Conservation (phyloP, 2,888 invertebrate genomes). For the Rosalia funebris region DNA sequence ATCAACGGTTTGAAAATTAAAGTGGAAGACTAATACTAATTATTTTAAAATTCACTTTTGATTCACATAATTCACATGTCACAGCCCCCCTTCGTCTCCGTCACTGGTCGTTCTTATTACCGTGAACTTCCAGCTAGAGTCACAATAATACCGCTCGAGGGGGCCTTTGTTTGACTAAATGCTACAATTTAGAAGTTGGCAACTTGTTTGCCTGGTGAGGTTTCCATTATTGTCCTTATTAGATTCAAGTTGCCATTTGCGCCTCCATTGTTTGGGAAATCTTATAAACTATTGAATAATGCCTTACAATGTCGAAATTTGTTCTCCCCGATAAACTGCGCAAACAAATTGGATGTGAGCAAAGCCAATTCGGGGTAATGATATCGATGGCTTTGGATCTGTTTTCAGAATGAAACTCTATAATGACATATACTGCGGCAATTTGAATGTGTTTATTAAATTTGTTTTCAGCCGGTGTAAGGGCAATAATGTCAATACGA, state of each 20-base stretch:
- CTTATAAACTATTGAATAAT: conserved; percentile 64
- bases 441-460: too few relatives aligned
- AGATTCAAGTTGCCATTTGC: conserved; percentile 64
- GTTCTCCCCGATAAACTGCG: conserved; percentile 17
- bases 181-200: conserved; percentile 64
- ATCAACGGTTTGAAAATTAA: too few relatives aligned
- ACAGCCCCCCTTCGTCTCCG: conserved; percentile 22
- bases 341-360: conserved; percentile 31
- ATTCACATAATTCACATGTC: too few relatives aligned
- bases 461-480: too few relatives aligned
- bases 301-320: conserved; percentile 45
- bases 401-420: too few relatives aligned
- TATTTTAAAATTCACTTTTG: too few relatives aligned
- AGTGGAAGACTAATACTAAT: too few relatives aligned
- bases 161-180: conserved; percentile 64
- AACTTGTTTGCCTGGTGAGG: conserved; percentile 62
- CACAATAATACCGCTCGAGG: conserved; percentile 60
- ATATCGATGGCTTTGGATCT: too few relatives aligned
- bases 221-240: conserved; percentile 64
- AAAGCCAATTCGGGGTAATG: background rate
- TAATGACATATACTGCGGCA: too few relatives aligned
- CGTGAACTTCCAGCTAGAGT: conserved; percentile 43
- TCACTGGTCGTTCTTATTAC: conserved; percentile 31
- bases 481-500: too few relatives aligned
- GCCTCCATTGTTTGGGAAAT: conserved; percentile 62